Percentiles rank a stretch among this genome's conserved stretches.
phyloP scores from a whole-genome alignment of 64 coral and sea anemone species.

The Actinia equina region DNA sequence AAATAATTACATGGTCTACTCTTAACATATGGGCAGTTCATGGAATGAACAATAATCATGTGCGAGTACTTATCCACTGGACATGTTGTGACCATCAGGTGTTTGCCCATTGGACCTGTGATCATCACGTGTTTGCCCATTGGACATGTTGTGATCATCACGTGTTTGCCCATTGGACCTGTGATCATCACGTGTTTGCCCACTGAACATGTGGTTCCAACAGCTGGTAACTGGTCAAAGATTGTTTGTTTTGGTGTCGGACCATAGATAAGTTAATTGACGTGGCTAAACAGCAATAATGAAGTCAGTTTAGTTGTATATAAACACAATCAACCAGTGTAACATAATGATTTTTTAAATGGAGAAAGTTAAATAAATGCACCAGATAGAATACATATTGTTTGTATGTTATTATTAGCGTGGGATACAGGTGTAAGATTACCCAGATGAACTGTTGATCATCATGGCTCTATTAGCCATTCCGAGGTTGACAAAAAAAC shows the following conservation, averaged over 20 bases:
- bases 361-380: background rate
- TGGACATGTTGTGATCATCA: background rate
- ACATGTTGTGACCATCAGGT: background rate
- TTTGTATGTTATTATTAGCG: background rate
- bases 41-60: too few relatives aligned
- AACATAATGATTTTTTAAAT: conserved; percentile 9
- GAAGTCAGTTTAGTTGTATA: background rate
- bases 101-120: background rate
- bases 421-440: too few relatives aligned
- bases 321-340: background rate
- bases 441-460: too few relatives aligned
- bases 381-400: background rate
- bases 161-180: background rate
- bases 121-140: too few relatives aligned
- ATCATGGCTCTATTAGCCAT: too few relatives aligned
- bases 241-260: background rate
- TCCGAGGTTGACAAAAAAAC: too few relatives aligned
- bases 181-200: too few relatives aligned
- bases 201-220: background rate
- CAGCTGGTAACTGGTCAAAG: background rate
- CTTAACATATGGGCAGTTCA: too few relatives aligned
- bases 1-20: too few relatives aligned
- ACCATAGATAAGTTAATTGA: background rate
- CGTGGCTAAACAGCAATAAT: background rate
- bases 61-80: background rate